phyloP scores from a whole-genome alignment of 2,797 vertebrate species.

The Pseudochirops cupreus region DNA sequence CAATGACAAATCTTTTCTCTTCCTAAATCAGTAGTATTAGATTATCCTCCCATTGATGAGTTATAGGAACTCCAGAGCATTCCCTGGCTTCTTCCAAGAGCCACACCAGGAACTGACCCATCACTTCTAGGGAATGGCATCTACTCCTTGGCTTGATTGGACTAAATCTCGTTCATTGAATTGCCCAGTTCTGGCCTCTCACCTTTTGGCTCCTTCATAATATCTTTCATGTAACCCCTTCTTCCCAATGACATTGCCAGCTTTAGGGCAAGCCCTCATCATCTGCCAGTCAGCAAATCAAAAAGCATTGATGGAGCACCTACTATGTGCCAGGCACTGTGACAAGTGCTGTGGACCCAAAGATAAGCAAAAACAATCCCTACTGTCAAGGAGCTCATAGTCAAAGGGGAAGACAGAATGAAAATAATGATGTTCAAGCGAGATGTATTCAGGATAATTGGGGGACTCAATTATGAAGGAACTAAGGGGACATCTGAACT shows the following conservation, averaged over 20 bases:
- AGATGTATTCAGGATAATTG: background rate
- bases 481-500: background rate
- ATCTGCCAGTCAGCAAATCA: background rate
- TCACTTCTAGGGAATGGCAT: too few species aligned
- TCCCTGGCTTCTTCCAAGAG: too few species aligned
- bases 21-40: too few species aligned
- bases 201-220: background rate
- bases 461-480: background rate
- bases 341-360: background rate
- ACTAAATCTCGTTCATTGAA: too few species aligned
- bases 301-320: background rate
- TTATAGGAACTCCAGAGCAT: too few species aligned
- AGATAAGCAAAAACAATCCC: background rate
- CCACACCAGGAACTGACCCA: too few species aligned
- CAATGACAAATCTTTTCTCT: too few species aligned
- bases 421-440: background rate
- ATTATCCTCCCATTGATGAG: too few species aligned
- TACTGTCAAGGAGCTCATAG: background rate
- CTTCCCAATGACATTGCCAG: background rate
- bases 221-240: background rate
- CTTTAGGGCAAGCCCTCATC: background rate
- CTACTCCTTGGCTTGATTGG: too few species aligned
- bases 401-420: background rate
- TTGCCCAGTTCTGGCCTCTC: too few species aligned
- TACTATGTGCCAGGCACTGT: background rate